Base-by-base conservation (phyloP, 2,797 vertebrate genomes). In the Rhincodon typus region DNA sequence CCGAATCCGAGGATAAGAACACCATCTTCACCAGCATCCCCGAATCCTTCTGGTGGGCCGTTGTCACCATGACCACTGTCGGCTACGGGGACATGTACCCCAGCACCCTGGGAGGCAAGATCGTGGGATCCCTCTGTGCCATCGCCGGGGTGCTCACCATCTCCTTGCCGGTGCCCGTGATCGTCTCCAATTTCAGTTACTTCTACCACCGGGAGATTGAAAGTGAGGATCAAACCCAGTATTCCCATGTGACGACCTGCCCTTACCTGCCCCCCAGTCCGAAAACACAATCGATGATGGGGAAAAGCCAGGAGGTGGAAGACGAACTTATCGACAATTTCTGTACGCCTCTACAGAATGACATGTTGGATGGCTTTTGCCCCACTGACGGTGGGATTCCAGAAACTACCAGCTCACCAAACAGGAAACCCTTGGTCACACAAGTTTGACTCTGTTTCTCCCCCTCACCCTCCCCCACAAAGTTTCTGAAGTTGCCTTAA, bases 21-120 rank as follows among this genome's bases (percentile, higher is more conserved):
- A 98, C 98, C 0, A 96, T 97, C 1, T 99, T 99, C 97, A 99
- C 98, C 96, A 99, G 99, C 97, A 99, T 99, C 97, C 99, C 99
- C 0, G 98, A 98, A 96, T 98, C 99, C 0, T 99, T 99, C 97
- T 99, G 99, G 99, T 99, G 99, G 99, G 99, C 99, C 0, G 98
- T 99, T 96, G 99, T 99, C 17, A 98, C 98, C 96, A 99, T 99
- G 99, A 99, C 99, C 0, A 99, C 99, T 0, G 99, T 99, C 0
- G 99, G 99, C 82, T 99, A 99, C 0, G 99, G 99, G 0, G 99
- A 99, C 97, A 99, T 99, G 99, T 98, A 97, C 53, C 99, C 99
- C 0, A 97, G 97, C 96, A 99, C 99, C 0, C 98, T 98, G 0
- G 98, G 98, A 0, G 99, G 99, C 42, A 99, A 99, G 97, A 97